Percentiles rank a stretch among this genome's conserved stretches.
Evolutionary conservation across 2,113 vertebrate genomes (phyloP).

Genomic region (Apteryx owenii): DNA sequence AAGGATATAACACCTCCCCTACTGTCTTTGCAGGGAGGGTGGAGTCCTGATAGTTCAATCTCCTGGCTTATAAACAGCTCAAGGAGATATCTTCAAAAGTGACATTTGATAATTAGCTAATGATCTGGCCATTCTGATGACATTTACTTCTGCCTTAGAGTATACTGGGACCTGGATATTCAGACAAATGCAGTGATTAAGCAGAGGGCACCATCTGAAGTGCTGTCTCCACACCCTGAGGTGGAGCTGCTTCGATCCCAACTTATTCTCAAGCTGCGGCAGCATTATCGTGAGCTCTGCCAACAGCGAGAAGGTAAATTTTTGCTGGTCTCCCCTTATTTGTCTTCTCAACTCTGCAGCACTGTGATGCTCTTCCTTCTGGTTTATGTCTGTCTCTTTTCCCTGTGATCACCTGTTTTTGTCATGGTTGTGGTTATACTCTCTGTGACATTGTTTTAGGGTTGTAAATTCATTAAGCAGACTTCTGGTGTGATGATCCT

Average conservation of each 20-base stretch:
- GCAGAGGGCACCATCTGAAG: conserved; percentile 82
- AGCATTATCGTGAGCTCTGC: conserved; percentile 96
- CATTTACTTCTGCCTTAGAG: conserved; percentile 69
- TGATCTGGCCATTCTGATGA: not conserved
- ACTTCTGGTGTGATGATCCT: not conserved
- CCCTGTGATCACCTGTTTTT: not conserved
- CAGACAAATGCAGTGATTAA: conserved; percentile 95
- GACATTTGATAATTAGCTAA: not conserved
- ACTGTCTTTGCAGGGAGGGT: not conserved
- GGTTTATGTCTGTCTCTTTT: not conserved
- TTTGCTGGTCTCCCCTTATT: not conserved
- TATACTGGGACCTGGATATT: conserved; percentile 96
- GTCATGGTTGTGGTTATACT: not conserved
- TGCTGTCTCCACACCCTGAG: conserved; percentile 90
- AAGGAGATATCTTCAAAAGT: not conserved
- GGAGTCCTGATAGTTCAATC: not conserved
- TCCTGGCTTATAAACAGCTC: not conserved
- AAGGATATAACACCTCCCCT: not conserved
- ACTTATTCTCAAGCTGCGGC: conserved; percentile 92
- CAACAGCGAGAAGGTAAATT: conserved; percentile 89
- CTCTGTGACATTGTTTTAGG: not conserved
- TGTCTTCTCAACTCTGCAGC: not conserved
- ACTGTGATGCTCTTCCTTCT: not conserved
- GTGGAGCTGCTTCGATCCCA: conserved; percentile 94
- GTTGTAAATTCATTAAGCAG: not conserved